A percentile compares a stretch with the other conserved stretches of the same genome.
These are phyloP conservation scores for Tragopan temminckii DNA, from an alignment of 2,797 vertebrate species.

Conservation along the genomic window DNA sequence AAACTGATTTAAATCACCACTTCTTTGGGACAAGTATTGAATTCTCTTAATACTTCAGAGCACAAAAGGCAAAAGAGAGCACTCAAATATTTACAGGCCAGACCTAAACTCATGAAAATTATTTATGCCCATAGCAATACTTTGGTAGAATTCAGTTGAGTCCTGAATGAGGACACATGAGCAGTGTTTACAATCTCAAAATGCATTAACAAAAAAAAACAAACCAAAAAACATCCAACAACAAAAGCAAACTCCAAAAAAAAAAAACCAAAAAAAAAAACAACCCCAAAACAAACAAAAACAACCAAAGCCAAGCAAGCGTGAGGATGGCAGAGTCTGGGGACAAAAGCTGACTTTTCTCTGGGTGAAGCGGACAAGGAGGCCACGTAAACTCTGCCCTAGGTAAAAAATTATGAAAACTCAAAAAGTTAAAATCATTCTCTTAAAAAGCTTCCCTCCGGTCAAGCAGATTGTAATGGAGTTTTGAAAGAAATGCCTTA, in stretches of 20 bases:
- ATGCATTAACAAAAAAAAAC: neutral
- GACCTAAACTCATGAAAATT: neutral
- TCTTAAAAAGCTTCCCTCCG: neutral
- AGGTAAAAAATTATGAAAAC: neutral
- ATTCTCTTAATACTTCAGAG: neutral
- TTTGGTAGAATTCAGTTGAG: neutral
- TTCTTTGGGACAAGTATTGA: neutral
- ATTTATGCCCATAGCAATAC: neutral
- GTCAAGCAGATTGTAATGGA: neutral
- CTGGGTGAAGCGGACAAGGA: neutral
- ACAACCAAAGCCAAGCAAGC: neutral
- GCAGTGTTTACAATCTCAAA: neutral
- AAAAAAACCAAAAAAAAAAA: no score
- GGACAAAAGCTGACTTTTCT: neutral
- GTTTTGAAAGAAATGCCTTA: neutral
- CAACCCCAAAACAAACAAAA: no score
- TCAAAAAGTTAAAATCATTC: neutral
- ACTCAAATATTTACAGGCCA: neutral
- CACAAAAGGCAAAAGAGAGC: neutral
- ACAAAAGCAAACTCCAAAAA: no score
- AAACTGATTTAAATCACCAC: neutral
- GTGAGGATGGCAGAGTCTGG: neutral
- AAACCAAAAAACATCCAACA: no score
- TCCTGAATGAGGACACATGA: neutral
- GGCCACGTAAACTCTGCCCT: neutral